Evolutionary conservation across 2,888 invertebrate species (phyloP).

Genomic region (Conops quadrifasciatus): DNA sequence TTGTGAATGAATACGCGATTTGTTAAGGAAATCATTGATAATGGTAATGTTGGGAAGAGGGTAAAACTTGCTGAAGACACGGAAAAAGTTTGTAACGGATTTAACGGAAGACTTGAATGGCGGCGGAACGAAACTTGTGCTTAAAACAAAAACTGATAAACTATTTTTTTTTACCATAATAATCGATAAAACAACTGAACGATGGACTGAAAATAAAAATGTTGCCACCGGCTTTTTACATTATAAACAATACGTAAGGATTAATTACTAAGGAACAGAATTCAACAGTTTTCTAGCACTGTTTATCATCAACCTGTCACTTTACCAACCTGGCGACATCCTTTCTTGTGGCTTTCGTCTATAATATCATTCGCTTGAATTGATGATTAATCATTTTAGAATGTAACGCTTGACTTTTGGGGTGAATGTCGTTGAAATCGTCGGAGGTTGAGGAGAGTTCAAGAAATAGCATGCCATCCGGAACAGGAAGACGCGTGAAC

Average conservation of each 20-base stretch:
- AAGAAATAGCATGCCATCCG: no score
- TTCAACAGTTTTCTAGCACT: no score
- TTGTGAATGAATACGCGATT: conserved; percentile 8
- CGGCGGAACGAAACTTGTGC: background rate
- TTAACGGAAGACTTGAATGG: background rate
- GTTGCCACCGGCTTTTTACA: no score
- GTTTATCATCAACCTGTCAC: background rate
- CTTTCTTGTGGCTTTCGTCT: background rate
- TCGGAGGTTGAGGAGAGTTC: no score
- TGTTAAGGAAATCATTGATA: conserved; percentile 29
- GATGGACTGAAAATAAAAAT: no score
- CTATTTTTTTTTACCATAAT: no score
- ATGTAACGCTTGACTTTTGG: background rate
- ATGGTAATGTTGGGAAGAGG: no score
- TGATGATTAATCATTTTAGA: conserved; percentile 10
- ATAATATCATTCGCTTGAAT: background rate
- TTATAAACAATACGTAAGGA: no score
- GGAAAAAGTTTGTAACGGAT: conserved; percentile 5
- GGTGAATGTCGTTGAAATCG: background rate
- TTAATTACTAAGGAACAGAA: no score
- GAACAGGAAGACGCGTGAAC: no score
- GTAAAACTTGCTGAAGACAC: conserved; percentile 1
- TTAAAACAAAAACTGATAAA: no score
- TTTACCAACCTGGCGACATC: background rate
- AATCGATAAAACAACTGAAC: no score